phyloP scores from a whole-genome alignment of 2,113 vertebrate species.

The Micronycteris hirsuta region DNA sequence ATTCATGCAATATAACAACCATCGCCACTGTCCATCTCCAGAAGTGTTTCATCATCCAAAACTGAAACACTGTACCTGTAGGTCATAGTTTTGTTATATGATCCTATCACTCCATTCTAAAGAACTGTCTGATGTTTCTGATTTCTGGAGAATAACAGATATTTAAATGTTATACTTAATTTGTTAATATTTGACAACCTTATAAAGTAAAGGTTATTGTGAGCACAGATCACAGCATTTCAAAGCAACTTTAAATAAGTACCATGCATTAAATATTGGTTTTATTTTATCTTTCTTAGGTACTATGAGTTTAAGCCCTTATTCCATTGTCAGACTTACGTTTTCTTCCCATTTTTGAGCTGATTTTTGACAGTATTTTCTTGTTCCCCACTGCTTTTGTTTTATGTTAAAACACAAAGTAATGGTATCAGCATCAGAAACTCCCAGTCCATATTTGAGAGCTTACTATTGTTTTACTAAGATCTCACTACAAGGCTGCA shows the following conservation, averaged over 20 bases:
- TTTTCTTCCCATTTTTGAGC: neutral
- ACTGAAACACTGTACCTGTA: neutral
- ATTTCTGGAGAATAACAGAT: neutral
- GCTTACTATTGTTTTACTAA: neutral
- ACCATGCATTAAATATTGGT: neutral
- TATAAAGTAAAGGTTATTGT: neutral
- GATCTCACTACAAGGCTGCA: neutral
- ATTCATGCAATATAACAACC: neutral
- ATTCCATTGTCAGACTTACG: neutral
- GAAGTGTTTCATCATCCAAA: neutral
- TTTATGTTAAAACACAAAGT: conserved; percentile 35
- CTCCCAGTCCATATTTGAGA: neutral
- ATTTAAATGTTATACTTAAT: neutral
- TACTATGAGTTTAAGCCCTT: neutral
- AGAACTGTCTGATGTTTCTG: neutral
- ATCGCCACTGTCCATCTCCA: neutral
- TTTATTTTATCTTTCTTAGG: conserved; percentile 7
- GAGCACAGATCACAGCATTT: neutral
- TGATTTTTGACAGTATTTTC: neutral
- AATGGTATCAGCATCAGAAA: neutral
- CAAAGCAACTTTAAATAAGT: neutral
- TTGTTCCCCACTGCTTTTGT: neutral
- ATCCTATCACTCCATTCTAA: neutral
- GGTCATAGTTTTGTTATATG: neutral
- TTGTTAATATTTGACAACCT: neutral